A percentile compares a stretch with the other conserved stretches of the same genome.
Evolutionary conservation across 2,888 invertebrate genomes (phyloP).

Genomic region (Oegoconia quadripuncta): DNA sequence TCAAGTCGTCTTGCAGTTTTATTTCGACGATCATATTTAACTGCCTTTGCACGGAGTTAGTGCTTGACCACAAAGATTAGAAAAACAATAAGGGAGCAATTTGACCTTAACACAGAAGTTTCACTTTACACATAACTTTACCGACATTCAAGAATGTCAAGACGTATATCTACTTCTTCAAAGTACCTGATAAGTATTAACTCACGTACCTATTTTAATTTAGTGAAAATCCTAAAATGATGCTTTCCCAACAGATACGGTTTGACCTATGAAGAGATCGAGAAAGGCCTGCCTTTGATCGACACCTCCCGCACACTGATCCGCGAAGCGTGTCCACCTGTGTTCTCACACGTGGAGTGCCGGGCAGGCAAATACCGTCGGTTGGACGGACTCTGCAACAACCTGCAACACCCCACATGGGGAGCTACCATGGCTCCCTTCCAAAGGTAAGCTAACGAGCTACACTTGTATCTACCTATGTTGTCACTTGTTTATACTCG

Average conservation of each 20-base stretch:
- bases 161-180: too few species aligned
- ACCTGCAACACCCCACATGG: conserved; percentile 93
- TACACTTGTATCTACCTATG: neutral
- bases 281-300: conserved; percentile 91
- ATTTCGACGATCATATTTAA: too few species aligned
- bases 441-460: conserved; percentile 79
- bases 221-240: neutral
- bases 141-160: too few species aligned
- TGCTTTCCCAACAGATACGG: conserved; percentile 82
- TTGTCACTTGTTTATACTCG: too few species aligned
- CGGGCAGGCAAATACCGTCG: conserved; percentile 92
- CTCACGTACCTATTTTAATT: neutral
- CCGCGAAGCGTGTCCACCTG: conserved; percentile 92
- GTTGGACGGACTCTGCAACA: conserved; percentile 93
- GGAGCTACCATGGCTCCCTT: conserved; percentile 92
- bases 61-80: too few species aligned
- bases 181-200: too few species aligned
- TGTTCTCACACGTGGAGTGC: conserved; percentile 92
- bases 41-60: too few species aligned
- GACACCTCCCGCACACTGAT: conserved; percentile 93
- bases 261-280: conserved; percentile 90
- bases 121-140: too few species aligned
- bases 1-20: too few species aligned
- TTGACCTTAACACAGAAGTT: too few species aligned
- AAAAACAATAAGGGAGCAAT: too few species aligned